Evolutionary conservation across 2,113 vertebrate species (phyloP), one percentile per base, ranked within the genome.

Genomic region (Phrynosoma platyrhinos): DNA sequence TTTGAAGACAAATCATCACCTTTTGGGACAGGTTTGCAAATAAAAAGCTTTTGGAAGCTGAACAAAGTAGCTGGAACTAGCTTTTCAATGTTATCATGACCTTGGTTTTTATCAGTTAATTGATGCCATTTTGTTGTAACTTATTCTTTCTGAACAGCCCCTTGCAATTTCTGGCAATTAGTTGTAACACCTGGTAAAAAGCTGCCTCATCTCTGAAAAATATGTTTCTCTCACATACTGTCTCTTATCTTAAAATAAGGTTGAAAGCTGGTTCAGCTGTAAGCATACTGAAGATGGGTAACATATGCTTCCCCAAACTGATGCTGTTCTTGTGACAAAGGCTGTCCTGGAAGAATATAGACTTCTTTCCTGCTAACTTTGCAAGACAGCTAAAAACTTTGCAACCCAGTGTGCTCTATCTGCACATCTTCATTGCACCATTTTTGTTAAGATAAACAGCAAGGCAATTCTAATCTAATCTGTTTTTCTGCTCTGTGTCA

Each of bases 101-200:
- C 78, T 79, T 79, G 53, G 78, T 32, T 27, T 79, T 79, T 79
- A 79, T 58, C 78, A 58, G 52, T 79, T 79, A 79, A 79, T 79
- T 79, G 78, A 27, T 58, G 52, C 21, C 14, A 18, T 79, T 55
- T 13, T 32, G 53, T 16, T 79, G 13, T 58, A n/a, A n/a, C n/a
- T n/a, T n/a, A n/a, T n/a, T n/a, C n/a, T n/a, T n/a, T n/a, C n/a
- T n/a, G n/a, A n/a, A n/a, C n/a, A n/a, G n/a, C n/a, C n/a, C n/a
- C n/a, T n/a, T n/a, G n/a, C n/a, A n/a, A n/a, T n/a, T n/a, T n/a
- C n/a, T 58, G 9, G 58, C 18, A 81, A 62, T 81, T 81, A 81
- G 58, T 40, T 36, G 79, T 18, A 81, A 16, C 53, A 81, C 55
- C 79, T 81, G 79, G n/a, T 36, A 58, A 64, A 81, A 47, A 81